phyloP scores from a whole-genome alignment of 1,140 invertebrate species.

The Bombus confusus region DNA sequence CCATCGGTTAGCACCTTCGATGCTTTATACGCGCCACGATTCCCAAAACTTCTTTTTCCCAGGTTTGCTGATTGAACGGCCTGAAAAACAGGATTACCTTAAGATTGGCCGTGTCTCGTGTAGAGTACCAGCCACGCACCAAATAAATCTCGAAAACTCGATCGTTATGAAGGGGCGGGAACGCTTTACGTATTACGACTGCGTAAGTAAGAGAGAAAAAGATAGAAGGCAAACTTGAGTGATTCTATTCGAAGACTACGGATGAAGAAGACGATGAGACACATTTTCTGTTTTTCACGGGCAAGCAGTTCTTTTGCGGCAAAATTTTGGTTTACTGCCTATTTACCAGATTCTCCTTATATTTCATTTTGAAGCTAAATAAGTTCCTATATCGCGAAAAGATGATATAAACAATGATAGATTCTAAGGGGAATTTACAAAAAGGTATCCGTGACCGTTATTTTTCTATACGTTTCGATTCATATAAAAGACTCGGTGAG shows the following conservation, averaged over 20 bases:
- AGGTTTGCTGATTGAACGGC: neutral
- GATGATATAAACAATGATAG: no score
- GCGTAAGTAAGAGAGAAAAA: neutral
- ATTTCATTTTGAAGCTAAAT: no score
- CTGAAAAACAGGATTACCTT: conserved; percentile 33
- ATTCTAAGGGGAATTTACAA: no score
- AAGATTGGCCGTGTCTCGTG: conserved; percentile 9
- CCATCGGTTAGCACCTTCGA: conserved; percentile 48
- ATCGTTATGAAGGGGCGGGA: conserved; percentile 10
- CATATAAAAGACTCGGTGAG: no score
- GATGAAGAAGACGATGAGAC: no score
- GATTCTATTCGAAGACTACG: neutral
- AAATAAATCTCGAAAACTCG: conserved; percentile 22
- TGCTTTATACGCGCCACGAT: conserved; percentile 47
- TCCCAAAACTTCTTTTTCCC: conserved; percentile 32
- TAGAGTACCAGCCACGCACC: neutral
- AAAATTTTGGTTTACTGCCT: no score
- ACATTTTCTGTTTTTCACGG: no score
- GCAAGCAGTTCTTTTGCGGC: no score
- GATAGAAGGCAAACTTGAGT: neutral
- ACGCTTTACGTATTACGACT: conserved; percentile 15
- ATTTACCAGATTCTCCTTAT: no score
- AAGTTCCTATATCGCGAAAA: no score
- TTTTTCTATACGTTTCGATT: no score
- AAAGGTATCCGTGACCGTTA: no score